A percentile compares a stretch with the other conserved stretches of the same genome.
Conservation (phyloP, 2,888 invertebrate species). For the Bedellia somnulentella region DNA sequence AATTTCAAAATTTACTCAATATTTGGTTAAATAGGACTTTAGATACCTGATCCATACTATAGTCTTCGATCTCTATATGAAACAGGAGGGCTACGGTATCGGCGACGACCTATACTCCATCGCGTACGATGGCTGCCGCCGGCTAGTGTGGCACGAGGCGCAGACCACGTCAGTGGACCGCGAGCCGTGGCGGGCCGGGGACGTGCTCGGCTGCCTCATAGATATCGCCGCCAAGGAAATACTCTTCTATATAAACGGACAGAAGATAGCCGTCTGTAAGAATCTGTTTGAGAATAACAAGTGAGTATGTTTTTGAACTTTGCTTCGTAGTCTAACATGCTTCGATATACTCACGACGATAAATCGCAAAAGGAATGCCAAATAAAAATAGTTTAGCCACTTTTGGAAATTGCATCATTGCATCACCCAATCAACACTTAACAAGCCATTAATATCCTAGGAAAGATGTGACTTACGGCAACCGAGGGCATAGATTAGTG, state of each 20-base stretch:
- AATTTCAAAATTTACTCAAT: too few species aligned
- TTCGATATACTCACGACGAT: too few species aligned
- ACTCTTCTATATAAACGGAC: constrained; percentile 83
- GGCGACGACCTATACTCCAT: constrained; percentile 89
- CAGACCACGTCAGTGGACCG: constrained; percentile 62
- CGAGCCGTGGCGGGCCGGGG: constrained; percentile 79
- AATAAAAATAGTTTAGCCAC: too few species aligned
- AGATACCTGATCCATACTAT: too few species aligned
- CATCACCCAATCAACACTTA: background rate
- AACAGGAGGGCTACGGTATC: constrained; percentile 90
- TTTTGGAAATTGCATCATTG: background rate
- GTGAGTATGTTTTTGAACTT: constrained; percentile 58
- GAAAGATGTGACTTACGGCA: too few species aligned
- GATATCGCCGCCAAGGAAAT: constrained; percentile 74
- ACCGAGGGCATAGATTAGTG: too few species aligned
- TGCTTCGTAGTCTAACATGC: too few species aligned
- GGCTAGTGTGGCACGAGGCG: constrained; percentile 88
- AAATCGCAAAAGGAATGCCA: too few species aligned
- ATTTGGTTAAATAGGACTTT: too few species aligned
- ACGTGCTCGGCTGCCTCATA: constrained; percentile 82
- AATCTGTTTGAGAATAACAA: constrained; percentile 77
- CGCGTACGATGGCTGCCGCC: constrained; percentile 91
- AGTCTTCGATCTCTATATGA: too few species aligned
- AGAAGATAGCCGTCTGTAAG: constrained; percentile 66
- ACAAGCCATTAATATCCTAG: too few species aligned